Percentiles rank a stretch among this genome's conserved stretches.
Evolutionary conservation across 2,113 vertebrate species (phyloP).

Genomic region (Gopherus evgoodei): DNA sequence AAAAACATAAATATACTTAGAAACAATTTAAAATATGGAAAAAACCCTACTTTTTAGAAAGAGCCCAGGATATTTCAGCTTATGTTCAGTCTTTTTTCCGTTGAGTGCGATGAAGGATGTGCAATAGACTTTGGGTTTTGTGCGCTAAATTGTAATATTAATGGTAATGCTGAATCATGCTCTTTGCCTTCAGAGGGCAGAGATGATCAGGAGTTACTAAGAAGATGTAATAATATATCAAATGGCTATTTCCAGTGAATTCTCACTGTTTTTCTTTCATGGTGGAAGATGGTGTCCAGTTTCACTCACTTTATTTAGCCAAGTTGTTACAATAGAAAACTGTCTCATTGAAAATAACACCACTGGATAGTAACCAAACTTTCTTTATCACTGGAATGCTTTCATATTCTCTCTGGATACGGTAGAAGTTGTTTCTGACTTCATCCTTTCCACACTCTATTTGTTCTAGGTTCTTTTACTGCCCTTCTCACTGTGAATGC

Average conservation of each 20-base stretch:
- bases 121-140: not conserved
- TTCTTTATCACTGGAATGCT: not conserved
- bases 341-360: not conserved
- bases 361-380: not conserved
- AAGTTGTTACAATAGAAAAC: not conserved
- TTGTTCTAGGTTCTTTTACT: not conserved
- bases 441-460: not conserved
- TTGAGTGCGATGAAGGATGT: not conserved
- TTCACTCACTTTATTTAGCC: not conserved
- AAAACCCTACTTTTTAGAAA: not conserved
- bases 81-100: accelerated
- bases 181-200: not conserved
- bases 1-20: not conserved
- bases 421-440: not conserved
- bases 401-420: constrained; percentile 6
- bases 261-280: not conserved
- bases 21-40: not conserved
- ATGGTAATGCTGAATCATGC: not conserved
- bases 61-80: not conserved
- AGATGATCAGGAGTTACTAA: not conserved
- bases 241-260: not conserved
- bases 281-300: not conserved
- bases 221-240: not conserved
- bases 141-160: not conserved
- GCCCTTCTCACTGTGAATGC: not conserved